Evolutionary conservation across 2,888 invertebrate genomes (phyloP).

Genomic region (Drosophila lutescens): DNA sequence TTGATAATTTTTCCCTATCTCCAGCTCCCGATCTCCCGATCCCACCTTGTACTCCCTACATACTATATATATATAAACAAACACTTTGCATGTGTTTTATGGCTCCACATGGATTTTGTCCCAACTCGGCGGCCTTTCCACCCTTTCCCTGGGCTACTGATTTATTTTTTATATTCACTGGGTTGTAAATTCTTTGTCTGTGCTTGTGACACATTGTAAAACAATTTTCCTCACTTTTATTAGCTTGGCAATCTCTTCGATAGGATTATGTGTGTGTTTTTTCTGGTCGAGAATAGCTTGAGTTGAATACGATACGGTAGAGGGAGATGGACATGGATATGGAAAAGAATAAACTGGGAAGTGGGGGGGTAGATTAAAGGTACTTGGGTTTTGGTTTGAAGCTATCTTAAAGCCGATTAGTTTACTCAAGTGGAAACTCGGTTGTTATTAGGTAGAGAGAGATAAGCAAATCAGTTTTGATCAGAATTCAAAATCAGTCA

Average conservation of each 20-base stretch:
- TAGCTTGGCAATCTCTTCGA: constrained; percentile 16
- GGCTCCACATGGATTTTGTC: constrained; percentile 69
- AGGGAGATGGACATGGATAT: background rate
- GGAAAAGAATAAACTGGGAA: constrained; percentile 5
- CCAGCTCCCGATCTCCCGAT: background rate
- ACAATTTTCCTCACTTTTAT: constrained; percentile 62
- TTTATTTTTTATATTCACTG: constrained; percentile 47
- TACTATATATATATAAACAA: constrained; percentile 12
- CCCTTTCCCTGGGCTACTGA: constrained; percentile 40
- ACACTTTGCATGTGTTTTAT: constrained; percentile 75
- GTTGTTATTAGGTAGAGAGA: background rate
- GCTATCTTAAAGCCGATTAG: constrained; percentile 3
- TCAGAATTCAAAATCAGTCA: background rate
- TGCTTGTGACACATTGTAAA: constrained; percentile 61
- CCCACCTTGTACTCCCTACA: background rate
- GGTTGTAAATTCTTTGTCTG: constrained; percentile 49
- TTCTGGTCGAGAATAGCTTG: constrained; percentile 15
- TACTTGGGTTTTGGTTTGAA: constrained; percentile 1
- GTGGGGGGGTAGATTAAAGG: constrained; percentile 4
- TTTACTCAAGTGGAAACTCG: constrained; percentile 4
- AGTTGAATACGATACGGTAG: background rate
- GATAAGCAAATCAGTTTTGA: constrained; percentile 4
- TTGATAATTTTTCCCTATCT: constrained; percentile 68
- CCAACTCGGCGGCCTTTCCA: constrained; percentile 21
- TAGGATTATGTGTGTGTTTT: constrained; percentile 28